Evolutionary conservation across 2,888 invertebrate species (phyloP).

Genomic region (Agonopterix arenella): DNA sequence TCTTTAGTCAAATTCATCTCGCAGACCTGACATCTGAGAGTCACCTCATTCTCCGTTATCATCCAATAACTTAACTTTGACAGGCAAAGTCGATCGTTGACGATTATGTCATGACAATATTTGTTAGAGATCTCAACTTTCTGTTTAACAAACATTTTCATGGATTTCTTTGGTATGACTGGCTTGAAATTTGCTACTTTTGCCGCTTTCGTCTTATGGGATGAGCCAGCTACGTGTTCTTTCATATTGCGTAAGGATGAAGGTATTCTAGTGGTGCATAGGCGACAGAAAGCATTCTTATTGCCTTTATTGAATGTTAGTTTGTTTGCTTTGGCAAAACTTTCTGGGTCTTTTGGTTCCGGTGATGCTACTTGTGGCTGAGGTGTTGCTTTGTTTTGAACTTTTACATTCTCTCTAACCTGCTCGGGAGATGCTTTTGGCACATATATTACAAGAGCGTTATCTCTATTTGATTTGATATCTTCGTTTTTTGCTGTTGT

Average conservation of each 20-base stretch:
- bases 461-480: too few relatives aligned
- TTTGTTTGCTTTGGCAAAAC: constrained; percentile 22
- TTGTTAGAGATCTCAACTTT: neutral
- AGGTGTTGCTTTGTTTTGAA: too few relatives aligned
- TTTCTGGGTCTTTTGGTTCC: constrained; percentile 2
- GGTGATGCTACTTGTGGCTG: too few relatives aligned
- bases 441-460: too few relatives aligned
- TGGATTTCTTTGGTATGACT: constrained; percentile 4
- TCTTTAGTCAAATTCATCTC: constrained; percentile 8
- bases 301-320: constrained; percentile 21
- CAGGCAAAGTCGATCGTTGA: constrained; percentile 29
- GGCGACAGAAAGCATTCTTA: constrained; percentile 21
- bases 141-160: constrained; percentile 6
- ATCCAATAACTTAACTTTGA: constrained; percentile 15
- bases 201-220: constrained; percentile 20
- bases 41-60: constrained; percentile 10
- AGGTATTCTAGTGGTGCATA: constrained; percentile 23
- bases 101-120: constrained; percentile 10
- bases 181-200: constrained; percentile 10
- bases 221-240: constrained; percentile 28
- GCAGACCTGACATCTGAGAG: constrained; percentile 23
- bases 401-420: too few relatives aligned
- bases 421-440: too few relatives aligned
- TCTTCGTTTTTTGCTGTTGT: too few relatives aligned
- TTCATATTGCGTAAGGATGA: constrained; percentile 25